Percentiles rank a stretch among this genome's conserved stretches.
phyloP scores from a whole-genome alignment of 2,888 invertebrate species.

The Stratiomys singularior region DNA sequence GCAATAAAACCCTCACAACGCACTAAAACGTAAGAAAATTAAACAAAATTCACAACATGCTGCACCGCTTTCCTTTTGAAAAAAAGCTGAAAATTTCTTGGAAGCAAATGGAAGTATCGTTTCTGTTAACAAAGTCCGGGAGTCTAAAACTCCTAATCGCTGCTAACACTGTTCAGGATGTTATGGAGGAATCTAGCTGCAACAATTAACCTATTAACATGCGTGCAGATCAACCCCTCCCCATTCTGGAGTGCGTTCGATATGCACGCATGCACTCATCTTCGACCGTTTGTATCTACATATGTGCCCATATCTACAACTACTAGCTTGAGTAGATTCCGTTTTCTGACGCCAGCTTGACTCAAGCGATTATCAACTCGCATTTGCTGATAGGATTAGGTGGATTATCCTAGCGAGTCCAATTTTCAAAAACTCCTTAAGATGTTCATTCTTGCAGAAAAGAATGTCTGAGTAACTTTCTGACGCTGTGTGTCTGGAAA shows the following conservation, averaged over 20 bases:
- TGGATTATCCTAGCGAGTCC: slow-evolving; percentile 35
- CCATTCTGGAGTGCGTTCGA: slow-evolving; percentile 1
- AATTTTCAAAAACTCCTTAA: slow-evolving; percentile 27
- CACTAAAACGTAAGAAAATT: no score
- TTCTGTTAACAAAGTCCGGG: no score
- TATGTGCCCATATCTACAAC: no score
- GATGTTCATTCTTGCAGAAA: slow-evolving; percentile 22
- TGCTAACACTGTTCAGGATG: background rate
- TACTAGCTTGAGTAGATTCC: no score
- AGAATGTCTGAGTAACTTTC: background rate
- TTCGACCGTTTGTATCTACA: background rate
- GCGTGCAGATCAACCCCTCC: background rate
- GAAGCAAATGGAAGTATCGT: no score
- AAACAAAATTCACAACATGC: no score
- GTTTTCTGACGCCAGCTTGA: slow-evolving; percentile 21
- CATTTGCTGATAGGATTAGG: slow-evolving; percentile 29
- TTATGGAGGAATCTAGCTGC: background rate
- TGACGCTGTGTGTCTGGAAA: background rate
- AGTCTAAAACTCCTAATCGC: no score
- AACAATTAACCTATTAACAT: slow-evolving; percentile 33
- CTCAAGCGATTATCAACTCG: slow-evolving; percentile 27
- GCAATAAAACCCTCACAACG: no score
- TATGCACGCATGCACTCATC: slow-evolving; percentile 41
- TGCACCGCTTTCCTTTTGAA: no score
- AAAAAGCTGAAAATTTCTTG: no score